phyloP scores from a whole-genome alignment of 2,888 invertebrate genomes.

The Meteorus cinctellus region DNA sequence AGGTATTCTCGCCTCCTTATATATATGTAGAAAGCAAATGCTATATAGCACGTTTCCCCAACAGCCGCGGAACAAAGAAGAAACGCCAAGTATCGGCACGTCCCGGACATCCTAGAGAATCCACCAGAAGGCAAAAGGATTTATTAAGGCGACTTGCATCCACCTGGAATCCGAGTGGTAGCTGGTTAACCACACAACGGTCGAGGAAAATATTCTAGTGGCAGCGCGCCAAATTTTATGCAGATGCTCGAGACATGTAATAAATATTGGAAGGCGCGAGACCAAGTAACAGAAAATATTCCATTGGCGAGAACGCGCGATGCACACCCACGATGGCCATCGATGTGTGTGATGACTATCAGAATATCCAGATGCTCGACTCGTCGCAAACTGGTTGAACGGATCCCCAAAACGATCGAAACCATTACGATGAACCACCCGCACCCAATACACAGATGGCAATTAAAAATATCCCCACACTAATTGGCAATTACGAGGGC shows the following conservation, averaged over 20 bases:
- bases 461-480: slow-evolving; percentile 71
- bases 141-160: slow-evolving; percentile 64
- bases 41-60: slow-evolving; percentile 28
- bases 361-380: slow-evolving; percentile 32
- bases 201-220: slow-evolving; percentile 24
- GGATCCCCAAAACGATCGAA: slow-evolving; percentile 8
- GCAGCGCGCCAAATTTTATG: slow-evolving; percentile 60
- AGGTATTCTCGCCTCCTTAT: slow-evolving; percentile 37
- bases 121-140: slow-evolving; percentile 55
- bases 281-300: slow-evolving; percentile 15
- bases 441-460: slow-evolving; percentile 62
- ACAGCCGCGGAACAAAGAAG: slow-evolving; percentile 40
- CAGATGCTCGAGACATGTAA: slow-evolving; percentile 60
- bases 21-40: background rate
- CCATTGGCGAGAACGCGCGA: background rate
- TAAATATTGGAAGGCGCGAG: slow-evolving; percentile 57
- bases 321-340: slow-evolving; percentile 25
- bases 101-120: slow-evolving; percentile 33
- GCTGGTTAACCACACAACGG: slow-evolving; percentile 44
- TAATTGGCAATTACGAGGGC: slow-evolving; percentile 73
- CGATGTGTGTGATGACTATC: slow-evolving; percentile 20
- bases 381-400: slow-evolving; percentile 18
- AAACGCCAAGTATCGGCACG: slow-evolving; percentile 28
- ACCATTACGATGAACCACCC: slow-evolving; percentile 55
- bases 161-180: slow-evolving; percentile 51